phyloP scores from a whole-genome alignment of 2,797 vertebrate genomes.

The Falco peregrinus region DNA sequence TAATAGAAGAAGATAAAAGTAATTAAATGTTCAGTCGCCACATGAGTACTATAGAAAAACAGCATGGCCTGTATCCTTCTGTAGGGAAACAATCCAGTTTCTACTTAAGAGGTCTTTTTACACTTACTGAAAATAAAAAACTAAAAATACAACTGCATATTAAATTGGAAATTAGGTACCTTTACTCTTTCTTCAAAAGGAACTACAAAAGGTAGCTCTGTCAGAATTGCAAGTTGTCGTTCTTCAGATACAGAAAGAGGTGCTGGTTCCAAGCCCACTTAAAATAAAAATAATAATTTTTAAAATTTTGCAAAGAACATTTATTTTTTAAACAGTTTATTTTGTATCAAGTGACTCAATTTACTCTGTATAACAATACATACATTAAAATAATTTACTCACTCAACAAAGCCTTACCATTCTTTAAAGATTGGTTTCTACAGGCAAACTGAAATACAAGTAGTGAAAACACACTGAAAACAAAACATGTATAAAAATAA shows the following conservation, averaged over 20 bases:
- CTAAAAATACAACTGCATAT: background rate
- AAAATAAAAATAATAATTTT: constrained; percentile 40
- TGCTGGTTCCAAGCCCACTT: constrained; percentile 93
- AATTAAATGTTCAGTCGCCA: background rate
- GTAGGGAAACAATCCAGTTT: background rate
- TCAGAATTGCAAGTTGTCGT: constrained; percentile 95
- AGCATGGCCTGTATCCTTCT: background rate
- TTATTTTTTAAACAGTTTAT: background rate
- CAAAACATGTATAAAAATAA: background rate
- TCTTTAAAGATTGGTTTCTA: background rate
- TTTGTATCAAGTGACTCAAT: background rate
- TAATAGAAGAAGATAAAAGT: background rate
- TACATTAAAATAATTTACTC: background rate
- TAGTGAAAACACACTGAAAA: background rate
- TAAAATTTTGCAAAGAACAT: background rate
- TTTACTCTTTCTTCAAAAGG: constrained; percentile 99
- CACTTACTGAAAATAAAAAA: background rate
- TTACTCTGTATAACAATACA: background rate
- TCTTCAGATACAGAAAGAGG: constrained; percentile 97
- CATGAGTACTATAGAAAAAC: background rate
- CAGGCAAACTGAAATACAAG: background rate
- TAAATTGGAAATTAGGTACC: constrained; percentile 76
- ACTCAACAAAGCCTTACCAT: background rate
- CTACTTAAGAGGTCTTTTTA: background rate
- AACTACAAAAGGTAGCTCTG: constrained; percentile 96